Base-by-base conservation (phyloP, 2,888 invertebrate genomes). In the Plusia festucae region DNA sequence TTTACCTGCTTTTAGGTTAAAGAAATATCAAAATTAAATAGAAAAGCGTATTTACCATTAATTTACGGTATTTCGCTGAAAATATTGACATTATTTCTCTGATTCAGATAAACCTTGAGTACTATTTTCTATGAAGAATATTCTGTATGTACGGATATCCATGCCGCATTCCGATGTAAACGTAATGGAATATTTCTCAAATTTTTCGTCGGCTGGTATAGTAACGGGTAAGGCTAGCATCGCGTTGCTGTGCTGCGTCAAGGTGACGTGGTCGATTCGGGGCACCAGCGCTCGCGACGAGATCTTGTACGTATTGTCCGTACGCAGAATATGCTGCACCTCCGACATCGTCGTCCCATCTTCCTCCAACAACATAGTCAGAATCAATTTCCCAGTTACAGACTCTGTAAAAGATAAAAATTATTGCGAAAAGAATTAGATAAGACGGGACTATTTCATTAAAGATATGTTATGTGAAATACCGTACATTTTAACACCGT, bases 151-250 rank as follows among this genome's bases (percentile, higher is more conserved):
- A 13, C 95, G 90, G 63, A 95, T 86, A 70, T 95, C 95, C 91
- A 93, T 91, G 32, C 93, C 92, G 65, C 93, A 93, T 8, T 92
- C 91, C 1, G 95, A 95, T 9, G 90, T 91, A n/a, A 95, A 83
- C 8, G 88, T 89, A 7, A 95, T 68, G 1, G 90, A 78, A 70
- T 90, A 92, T 79, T 92, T 94, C 63, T 93, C 93, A 1, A 87
- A 73, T 53, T 85, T 88, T 34, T 90, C 88, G 6, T 84, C 79
- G 1, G 76, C 70, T 0, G 91, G 89, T 60, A 93, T 65, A 6
- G 91, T 92, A 46, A 93, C 76, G 0, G 91, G 92, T 30, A 95
- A 68, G 2, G 88, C 78, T 15, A 93, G 62, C 20, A 88, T 70
- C 1, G 85, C 86, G 11, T 81, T 80, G 1, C 90, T 87, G 70